Evolutionary conservation across 1,140 invertebrate genomes (phyloP).

Genomic region (Bactericera cockerelli): DNA sequence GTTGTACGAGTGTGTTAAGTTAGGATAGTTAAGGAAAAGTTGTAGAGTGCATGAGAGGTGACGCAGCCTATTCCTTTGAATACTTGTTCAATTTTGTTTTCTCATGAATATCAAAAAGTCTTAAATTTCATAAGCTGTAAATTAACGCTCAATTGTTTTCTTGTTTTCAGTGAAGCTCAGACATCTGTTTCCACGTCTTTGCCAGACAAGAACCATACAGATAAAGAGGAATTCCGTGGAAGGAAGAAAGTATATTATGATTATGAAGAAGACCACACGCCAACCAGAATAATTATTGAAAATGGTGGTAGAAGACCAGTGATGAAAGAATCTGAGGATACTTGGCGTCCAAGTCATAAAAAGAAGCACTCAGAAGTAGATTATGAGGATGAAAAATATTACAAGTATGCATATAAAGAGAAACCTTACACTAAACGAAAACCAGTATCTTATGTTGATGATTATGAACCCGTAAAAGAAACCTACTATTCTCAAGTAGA

Average conservation of each 20-base stretch:
- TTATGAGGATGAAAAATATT: background rate
- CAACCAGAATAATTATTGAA: background rate
- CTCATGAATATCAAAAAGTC: too few relatives aligned
- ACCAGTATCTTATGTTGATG: background rate
- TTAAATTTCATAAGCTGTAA: too few relatives aligned
- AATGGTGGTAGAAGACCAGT: background rate
- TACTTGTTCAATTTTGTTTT: too few relatives aligned
- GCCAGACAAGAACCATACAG: background rate
- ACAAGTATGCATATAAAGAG: background rate
- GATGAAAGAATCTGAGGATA: background rate
- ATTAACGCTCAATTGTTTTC: too few relatives aligned
- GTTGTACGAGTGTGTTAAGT: too few relatives aligned
- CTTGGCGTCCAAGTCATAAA: background rate
- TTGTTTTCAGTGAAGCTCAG: too few relatives aligned
- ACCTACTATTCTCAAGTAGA: background rate
- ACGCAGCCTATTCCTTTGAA: too few relatives aligned
- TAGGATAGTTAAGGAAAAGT: too few relatives aligned
- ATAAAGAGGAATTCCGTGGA: background rate
- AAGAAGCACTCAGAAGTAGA: background rate
- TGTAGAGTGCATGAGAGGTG: too few relatives aligned
- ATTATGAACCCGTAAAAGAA: background rate
- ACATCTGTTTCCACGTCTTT: too few relatives aligned
- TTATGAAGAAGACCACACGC: background rate
- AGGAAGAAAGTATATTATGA: slow-evolving; percentile 1
- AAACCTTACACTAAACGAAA: background rate